Evolutionary conservation across 2,888 invertebrate genomes (phyloP).

Genomic region (Ditula angustiorana): DNA sequence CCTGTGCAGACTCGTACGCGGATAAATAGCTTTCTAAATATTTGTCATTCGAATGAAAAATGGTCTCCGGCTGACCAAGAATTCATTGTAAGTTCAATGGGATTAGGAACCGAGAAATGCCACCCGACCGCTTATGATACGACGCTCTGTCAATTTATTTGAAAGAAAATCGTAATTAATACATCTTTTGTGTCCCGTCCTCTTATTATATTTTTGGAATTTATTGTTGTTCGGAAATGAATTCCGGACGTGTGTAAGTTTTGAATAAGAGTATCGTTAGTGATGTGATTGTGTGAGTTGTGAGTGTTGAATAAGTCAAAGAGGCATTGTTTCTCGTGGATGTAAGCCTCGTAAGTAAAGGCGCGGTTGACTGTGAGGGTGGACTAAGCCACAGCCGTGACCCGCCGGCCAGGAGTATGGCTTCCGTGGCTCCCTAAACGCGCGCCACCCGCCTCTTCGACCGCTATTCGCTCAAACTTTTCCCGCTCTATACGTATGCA

Average conservation of each 20-base stretch:
- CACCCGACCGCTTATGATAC: constrained; percentile 69
- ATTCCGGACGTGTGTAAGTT: constrained; percentile 31
- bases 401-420: constrained; percentile 66
- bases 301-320: constrained; percentile 64
- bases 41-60: constrained; percentile 83
- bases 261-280: constrained; percentile 36
- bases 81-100: constrained; percentile 75
- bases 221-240: constrained; percentile 52
- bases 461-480: constrained; percentile 53
- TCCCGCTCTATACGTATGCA: constrained; percentile 50
- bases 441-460: constrained; percentile 53
- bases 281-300: constrained; percentile 40
- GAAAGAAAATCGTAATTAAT: constrained; percentile 68
- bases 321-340: constrained; percentile 51
- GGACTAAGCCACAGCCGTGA: constrained; percentile 66
- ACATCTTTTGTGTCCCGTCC: constrained; percentile 59
- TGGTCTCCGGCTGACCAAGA: constrained; percentile 67
- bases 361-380: constrained; percentile 60
- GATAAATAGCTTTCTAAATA: constrained; percentile 84
- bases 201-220: constrained; percentile 64
- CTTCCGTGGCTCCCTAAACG: constrained; percentile 66
- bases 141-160: constrained; percentile 60
- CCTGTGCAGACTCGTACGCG: constrained; percentile 70
- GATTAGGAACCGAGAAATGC: constrained; percentile 81
- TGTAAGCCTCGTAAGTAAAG: constrained; percentile 63